A percentile compares a stretch with the other conserved stretches of the same genome.
phyloP scores from a whole-genome alignment of 2,113 vertebrate species.

The Pontoporia blainvillei region DNA sequence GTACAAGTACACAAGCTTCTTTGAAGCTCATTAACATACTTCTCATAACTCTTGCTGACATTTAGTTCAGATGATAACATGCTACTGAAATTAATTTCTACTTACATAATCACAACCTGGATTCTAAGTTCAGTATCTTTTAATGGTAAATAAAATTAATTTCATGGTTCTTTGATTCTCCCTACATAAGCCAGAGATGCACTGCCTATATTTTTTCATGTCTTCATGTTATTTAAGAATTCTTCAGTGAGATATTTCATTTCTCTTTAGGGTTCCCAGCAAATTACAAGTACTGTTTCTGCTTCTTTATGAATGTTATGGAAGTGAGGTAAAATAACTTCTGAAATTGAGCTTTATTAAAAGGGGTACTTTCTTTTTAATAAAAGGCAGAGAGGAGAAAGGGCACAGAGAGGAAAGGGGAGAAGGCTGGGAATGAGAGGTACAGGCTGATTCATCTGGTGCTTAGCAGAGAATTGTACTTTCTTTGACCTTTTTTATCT shows the following conservation, averaged over 20 bases:
- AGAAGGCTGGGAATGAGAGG: neutral
- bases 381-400: neutral
- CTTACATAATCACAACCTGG: conserved; percentile 38
- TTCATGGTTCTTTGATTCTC: conserved; percentile 47
- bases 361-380: neutral
- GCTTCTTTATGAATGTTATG: neutral
- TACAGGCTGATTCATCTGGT: neutral
- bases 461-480: neutral
- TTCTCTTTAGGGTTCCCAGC: neutral
- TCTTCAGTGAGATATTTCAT: neutral
- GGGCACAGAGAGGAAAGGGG: neutral
- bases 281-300: neutral
- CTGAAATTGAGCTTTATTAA: neutral
- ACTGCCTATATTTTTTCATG: conserved; percentile 24
- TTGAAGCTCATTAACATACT: neutral
- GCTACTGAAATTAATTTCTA: conserved; percentile 51
- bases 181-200: conserved; percentile 16
- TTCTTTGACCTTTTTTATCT: neutral
- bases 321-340: neutral
- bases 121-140: conserved; percentile 12
- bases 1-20: neutral
- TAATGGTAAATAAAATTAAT: conserved; percentile 61
- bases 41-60: neutral
- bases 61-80: conserved; percentile 3
- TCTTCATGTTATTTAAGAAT: conserved; percentile 20